phyloP scores from a whole-genome alignment of 2,113 vertebrate species.

The Datnioides undecimradiatus region DNA sequence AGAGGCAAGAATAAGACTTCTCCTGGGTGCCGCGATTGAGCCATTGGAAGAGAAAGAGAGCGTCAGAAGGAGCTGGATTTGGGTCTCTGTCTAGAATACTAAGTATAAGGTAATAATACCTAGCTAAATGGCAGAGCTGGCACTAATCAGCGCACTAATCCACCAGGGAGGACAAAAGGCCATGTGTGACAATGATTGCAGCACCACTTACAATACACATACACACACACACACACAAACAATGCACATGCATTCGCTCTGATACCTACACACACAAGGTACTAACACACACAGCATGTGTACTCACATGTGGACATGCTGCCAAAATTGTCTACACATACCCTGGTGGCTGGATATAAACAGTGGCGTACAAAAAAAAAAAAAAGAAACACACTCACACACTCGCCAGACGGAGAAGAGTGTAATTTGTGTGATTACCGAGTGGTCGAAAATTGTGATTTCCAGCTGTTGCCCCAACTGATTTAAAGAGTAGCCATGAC shows the following conservation, averaged over 20 bases:
- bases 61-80: slow-evolving; percentile 45
- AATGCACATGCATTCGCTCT: neutral
- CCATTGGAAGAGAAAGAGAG: slow-evolving; percentile 46
- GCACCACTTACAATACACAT: slow-evolving; percentile 36
- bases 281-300: slow-evolving; percentile 8
- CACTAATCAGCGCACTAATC: slow-evolving; percentile 76
- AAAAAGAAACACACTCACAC: neutral
- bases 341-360: slow-evolving; percentile 23
- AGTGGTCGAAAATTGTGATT: slow-evolving; percentile 74
- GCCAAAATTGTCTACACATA: slow-evolving; percentile 18
- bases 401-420: slow-evolving; percentile 34
- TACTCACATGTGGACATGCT: slow-evolving; percentile 1
- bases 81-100: slow-evolving; percentile 68
- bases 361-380: neutral
- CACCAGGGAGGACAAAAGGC: slow-evolving; percentile 64
- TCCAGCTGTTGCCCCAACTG: slow-evolving; percentile 64
- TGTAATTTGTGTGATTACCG: slow-evolving; percentile 76
- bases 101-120: slow-evolving; percentile 71
- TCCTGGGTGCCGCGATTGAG: slow-evolving; percentile 62
- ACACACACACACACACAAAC: slow-evolving; percentile 35
- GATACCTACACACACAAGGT: slow-evolving; percentile 10
- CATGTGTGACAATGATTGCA: slow-evolving; percentile 71
- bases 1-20: slow-evolving; percentile 67
- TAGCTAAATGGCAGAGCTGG: slow-evolving; percentile 70
- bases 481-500: slow-evolving; percentile 60